Evolutionary conservation across 2,113 vertebrate genomes (phyloP), one percentile per base, ranked within the genome.

Genomic region (Ammodytes dubius): DNA sequence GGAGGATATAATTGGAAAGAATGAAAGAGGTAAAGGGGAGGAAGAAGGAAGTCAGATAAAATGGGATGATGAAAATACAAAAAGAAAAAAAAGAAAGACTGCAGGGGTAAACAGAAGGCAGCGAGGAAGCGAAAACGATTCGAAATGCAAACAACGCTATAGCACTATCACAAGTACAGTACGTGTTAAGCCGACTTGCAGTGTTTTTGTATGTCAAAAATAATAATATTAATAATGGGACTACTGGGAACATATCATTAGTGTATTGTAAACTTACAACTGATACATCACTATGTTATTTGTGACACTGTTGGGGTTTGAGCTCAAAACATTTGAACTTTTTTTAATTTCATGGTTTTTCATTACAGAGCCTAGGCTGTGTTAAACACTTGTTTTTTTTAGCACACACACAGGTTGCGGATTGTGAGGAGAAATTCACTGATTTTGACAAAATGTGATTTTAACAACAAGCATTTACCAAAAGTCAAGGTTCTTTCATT

Each of bases 91-190:
- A 49, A 3, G 2, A 74, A 74, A 77, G 67, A 88, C 81, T 89
- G 67, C 68, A 79, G 85, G 85, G 73, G 67, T 87, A 77, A 88
- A 91, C 83, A 89, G 72, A 89, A 72, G 57, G 64, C 65, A 74
- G 59, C 56, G 3, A 77, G 63, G 70, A 78, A 82, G 71, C 47
- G 67, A 68, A 76, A 87, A 49, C 75, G 77, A 79, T 81, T 86
- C 70, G 74, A 89, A 89, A 90, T 87, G 83, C 87, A 86, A 88
- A 82, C 71, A 77, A 86, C 0, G 54, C 83, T 68, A 15, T 56
- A 75, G 87, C 74, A 46, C 63, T 61, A 77, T 82, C 64, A 68
- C 59, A 81, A 86, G 60, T 57, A 82, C 8, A 86, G 60, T 57
- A 82, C 8, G 10, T 73, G 60, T 82, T 65, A 80, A 70, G 65